A percentile compares a stretch with the other conserved stretches of the same genome.
phyloP scores from a whole-genome alignment of 2,113 vertebrate species.

The Pyrgilauda ruficollis region DNA sequence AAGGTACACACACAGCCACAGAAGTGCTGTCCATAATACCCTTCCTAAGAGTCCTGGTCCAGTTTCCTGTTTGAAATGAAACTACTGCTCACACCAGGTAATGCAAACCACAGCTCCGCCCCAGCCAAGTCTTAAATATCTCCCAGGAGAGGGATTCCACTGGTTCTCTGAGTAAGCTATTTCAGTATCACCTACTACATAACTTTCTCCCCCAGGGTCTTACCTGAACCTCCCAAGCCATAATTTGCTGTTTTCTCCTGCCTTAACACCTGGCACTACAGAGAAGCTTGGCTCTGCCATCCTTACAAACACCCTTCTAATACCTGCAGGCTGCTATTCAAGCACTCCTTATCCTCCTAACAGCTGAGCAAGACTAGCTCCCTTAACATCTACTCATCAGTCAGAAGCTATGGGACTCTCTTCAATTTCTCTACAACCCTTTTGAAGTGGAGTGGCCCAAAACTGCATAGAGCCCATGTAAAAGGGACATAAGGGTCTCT shows the following conservation, averaged over 20 bases:
- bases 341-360: background rate
- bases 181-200: background rate
- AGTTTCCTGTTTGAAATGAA: background rate
- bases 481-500: background rate
- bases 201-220: background rate
- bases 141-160: background rate
- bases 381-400: background rate
- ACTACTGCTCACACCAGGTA: background rate
- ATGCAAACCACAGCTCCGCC: background rate
- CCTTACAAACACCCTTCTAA: background rate
- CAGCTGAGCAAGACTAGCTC: background rate
- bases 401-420: background rate
- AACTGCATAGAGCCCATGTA: background rate
- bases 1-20: background rate
- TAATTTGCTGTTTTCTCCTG: background rate
- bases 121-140: background rate
- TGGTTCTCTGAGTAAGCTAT: background rate
- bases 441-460: background rate
- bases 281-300: background rate
- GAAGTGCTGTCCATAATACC: background rate
- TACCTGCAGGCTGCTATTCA: accelerated
- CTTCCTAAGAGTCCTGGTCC: background rate
- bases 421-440: background rate
- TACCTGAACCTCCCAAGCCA: background rate
- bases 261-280: background rate